A percentile compares a stretch with the other conserved stretches of the same genome.
These are phyloP conservation scores for Brachionus manjavacas DNA, from an alignment of 1,140 invertebrate genomes.

Conservation along the genomic window DNA sequence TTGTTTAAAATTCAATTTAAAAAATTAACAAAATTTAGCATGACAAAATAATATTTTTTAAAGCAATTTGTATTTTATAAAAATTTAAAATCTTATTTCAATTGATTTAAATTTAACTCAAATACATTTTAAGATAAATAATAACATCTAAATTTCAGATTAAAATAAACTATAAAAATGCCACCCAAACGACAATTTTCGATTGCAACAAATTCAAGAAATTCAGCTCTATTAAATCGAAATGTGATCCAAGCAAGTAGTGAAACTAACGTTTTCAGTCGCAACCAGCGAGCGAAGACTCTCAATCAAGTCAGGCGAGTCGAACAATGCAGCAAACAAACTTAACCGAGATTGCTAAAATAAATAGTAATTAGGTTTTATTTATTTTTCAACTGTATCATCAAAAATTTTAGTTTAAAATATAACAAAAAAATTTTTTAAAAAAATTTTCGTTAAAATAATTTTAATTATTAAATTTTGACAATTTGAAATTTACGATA, in stretches of 20 bases:
- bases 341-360: not conserved
- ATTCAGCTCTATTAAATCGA: not conserved
- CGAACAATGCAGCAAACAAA: not conserved
- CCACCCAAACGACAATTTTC: not conserved
- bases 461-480: not conserved
- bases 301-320: not conserved
- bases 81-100: not conserved
- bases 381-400: not conserved
- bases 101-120: not conserved
- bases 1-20: not conserved
- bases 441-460: not conserved
- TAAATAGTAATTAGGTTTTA: not conserved
- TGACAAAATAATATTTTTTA: not conserved
- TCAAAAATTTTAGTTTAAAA: not conserved
- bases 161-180: not conserved
- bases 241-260: not conserved
- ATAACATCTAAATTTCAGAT: not conserved
- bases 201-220: not conserved
- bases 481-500: not conserved
- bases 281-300: not conserved
- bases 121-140: not conserved
- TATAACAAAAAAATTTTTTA: not conserved
- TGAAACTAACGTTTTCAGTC: not conserved
- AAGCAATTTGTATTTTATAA: not conserved
- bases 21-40: not conserved